These are phyloP conservation scores for Triops longicaudatus DNA, from an alignment of 1,140 invertebrate genomes.

Conservation along the genomic window DNA sequence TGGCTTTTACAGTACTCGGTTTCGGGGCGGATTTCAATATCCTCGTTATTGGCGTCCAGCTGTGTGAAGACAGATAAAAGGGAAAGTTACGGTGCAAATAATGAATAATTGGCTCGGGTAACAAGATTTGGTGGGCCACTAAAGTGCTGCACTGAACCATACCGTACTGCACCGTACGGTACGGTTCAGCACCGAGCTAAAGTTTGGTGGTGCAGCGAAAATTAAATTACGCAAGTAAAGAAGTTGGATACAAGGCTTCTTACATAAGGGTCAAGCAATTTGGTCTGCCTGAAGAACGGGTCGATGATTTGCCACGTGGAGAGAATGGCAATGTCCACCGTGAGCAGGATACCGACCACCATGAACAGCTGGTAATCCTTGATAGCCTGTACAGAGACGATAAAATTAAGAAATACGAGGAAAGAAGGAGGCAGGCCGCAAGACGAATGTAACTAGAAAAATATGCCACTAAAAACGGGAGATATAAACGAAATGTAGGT, in stretches of 20 bases:
- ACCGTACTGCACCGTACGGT: no score
- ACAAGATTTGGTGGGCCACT: neutral
- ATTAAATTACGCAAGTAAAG: slow-evolving; percentile 5
- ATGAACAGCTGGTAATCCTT: slow-evolving; percentile 97
- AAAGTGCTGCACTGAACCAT: neutral
- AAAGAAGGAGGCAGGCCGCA: neutral
- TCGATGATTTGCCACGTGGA: slow-evolving; percentile 95
- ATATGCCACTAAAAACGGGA: no score
- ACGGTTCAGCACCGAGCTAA: neutral
- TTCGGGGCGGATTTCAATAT: slow-evolving; percentile 81
- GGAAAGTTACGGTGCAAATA: neutral
- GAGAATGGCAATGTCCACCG: slow-evolving; percentile 88
- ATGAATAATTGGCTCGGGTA: slow-evolving; percentile 23
- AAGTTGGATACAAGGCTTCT: slow-evolving; percentile 39
- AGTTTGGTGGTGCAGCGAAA: neutral
- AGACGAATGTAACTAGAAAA: no score
- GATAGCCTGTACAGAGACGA: slow-evolving; percentile 61
- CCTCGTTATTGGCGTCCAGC: slow-evolving; percentile 77
- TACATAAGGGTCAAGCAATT: slow-evolving; percentile 79
- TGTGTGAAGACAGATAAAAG: slow-evolving; percentile 41
- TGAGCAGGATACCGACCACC: slow-evolving; percentile 84
- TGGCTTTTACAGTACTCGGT: slow-evolving; percentile 95
- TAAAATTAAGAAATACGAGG: slow-evolving; percentile 19
- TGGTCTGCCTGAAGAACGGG: slow-evolving; percentile 86
- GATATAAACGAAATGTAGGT: no score